A percentile compares a stretch with the other conserved stretches of the same genome.
These are phyloP conservation scores for Entomobrya multifasciata DNA, from an alignment of 2,888 invertebrate species.

Conservation along the genomic window DNA sequence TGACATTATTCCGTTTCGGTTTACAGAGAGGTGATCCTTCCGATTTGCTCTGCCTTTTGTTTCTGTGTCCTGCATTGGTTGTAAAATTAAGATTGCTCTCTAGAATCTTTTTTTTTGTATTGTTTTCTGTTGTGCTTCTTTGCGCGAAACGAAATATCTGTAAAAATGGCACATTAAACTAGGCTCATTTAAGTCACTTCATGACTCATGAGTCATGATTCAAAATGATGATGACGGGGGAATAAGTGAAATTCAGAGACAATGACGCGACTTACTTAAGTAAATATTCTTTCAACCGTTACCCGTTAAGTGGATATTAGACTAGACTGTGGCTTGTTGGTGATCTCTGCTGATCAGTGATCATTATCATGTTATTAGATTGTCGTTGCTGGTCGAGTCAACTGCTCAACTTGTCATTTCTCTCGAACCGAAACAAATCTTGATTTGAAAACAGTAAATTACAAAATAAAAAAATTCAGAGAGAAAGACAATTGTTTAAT, in stretches of 20 bases:
- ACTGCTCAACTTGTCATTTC: constrained; percentile 48
- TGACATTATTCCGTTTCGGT: constrained; percentile 63
- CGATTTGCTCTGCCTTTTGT: constrained; percentile 15
- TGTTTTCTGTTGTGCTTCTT: background rate
- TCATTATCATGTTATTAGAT: constrained; percentile 37
- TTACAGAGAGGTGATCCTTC: constrained; percentile 63
- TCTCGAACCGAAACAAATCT: constrained; percentile 58
- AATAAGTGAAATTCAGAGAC: background rate
- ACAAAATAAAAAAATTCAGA: background rate
- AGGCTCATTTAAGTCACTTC: background rate
- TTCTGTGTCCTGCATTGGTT: background rate
- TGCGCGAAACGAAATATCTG: background rate
- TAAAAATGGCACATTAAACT: constrained; percentile 20
- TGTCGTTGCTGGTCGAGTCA: constrained; percentile 41
- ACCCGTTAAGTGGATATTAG: background rate
- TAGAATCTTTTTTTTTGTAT: background rate
- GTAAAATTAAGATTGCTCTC: too few relatives aligned
- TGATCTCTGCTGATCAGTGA: background rate
- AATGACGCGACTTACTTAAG: too few relatives aligned
- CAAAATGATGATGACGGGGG: too few relatives aligned
- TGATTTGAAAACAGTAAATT: constrained; percentile 48
- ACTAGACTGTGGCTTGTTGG: too few relatives aligned
- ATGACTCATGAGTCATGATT: background rate
- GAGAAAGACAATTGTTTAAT: background rate
- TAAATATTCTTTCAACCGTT: background rate